phyloP scores from a whole-genome alignment of 2,797 vertebrate species.

The Mus minutoides region DNA sequence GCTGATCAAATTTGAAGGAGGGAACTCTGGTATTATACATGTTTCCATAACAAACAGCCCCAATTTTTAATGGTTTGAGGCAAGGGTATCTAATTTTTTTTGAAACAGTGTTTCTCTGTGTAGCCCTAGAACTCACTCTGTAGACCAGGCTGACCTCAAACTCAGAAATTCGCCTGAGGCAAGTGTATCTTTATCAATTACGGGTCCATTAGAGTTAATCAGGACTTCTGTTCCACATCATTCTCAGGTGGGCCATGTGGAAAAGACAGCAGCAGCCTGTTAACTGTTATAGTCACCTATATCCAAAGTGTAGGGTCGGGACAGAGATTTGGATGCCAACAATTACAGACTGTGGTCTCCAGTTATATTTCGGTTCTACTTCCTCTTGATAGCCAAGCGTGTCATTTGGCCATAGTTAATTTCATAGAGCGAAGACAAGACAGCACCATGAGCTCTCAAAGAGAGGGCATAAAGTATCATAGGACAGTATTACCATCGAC shows the following conservation, averaged over 20 bases:
- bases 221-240: background rate
- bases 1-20: background rate
- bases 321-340: fast-evolving
- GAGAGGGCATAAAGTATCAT: fast-evolving
- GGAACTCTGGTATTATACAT: background rate
- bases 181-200: background rate
- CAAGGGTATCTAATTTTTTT: too few relatives aligned
- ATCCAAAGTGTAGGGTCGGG: fast-evolving
- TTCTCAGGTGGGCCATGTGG: background rate
- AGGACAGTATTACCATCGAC: fast-evolving
- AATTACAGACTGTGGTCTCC: background rate
- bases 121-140: too few relatives aligned
- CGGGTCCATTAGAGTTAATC: fast-evolving
- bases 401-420: background rate
- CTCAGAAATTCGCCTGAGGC: too few relatives aligned
- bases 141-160: too few relatives aligned
- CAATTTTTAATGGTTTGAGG: background rate
- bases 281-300: background rate
- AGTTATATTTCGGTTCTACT: background rate
- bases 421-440: background rate
- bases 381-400: background rate
- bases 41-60: background rate
- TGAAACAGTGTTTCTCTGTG: too few relatives aligned
- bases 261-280: too few relatives aligned
- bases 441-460: background rate